Conservation (phyloP, 2,797 vertebrate genomes). For the Melopsittacus undulatus region DNA sequence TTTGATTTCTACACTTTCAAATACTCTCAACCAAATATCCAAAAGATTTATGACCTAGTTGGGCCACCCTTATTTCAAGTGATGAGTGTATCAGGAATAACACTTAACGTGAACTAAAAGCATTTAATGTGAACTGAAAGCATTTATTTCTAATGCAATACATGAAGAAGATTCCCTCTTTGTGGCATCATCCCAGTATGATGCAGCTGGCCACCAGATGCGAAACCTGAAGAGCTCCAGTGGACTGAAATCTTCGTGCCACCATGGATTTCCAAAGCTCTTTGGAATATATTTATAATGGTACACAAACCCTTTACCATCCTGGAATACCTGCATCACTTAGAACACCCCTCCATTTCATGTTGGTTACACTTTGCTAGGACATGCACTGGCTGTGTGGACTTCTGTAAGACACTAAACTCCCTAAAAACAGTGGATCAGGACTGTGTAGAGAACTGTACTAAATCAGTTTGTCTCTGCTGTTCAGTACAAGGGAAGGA, state of each 20-base stretch:
- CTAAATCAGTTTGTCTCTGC: background rate
- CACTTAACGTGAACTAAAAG: background rate
- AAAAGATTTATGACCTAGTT: background rate
- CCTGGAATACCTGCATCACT: background rate
- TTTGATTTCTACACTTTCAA: background rate
- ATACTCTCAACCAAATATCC: background rate
- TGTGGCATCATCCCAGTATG: background rate
- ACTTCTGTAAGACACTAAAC: background rate
- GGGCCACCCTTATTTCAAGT: background rate
- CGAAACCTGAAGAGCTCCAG: background rate
- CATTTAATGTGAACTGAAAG: background rate
- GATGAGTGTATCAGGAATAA: background rate
- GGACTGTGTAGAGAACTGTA: background rate
- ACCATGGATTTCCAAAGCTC: fast-evolving
- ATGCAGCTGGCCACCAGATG: background rate
- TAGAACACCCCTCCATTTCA: background rate
- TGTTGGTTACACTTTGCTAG: background rate
- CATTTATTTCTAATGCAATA: background rate
- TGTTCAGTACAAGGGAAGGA: background rate
- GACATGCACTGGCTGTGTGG: background rate
- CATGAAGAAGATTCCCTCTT: background rate
- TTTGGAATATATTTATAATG: background rate
- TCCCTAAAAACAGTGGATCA: background rate
- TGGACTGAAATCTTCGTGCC: background rate
- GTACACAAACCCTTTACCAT: background rate